phyloP scores from a whole-genome alignment of 2,888 invertebrate genomes.

The Cheilosia vernalis region DNA sequence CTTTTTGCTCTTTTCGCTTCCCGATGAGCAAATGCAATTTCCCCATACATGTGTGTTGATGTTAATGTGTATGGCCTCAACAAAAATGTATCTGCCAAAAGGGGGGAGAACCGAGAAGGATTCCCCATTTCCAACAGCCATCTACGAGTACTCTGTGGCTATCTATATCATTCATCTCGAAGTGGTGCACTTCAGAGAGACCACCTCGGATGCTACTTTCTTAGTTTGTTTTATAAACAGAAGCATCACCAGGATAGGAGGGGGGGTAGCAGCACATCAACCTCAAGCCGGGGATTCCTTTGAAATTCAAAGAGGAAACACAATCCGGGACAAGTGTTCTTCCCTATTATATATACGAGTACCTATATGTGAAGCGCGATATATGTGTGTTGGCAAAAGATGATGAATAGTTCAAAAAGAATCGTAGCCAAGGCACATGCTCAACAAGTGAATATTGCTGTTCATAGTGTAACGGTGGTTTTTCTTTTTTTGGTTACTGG shows the following conservation, averaged over 20 bases:
- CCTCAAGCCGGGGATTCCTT: conserved; percentile 27
- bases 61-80: background rate
- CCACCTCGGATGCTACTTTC: conserved; percentile 41
- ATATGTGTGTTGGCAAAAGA: conserved; percentile 8
- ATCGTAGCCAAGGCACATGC: conserved; percentile 19
- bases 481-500: background rate
- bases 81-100: conserved; percentile 9
- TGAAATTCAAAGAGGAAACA: conserved; percentile 54
- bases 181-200: conserved; percentile 49
- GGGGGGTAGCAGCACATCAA: conserved; percentile 1
- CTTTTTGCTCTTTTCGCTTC: conserved; percentile 51
- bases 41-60: background rate
- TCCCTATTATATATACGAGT: background rate
- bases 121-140: background rate
- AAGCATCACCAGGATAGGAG: conserved; percentile 13
- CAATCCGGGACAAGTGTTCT: conserved; percentile 60
- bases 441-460: conserved; percentile 66
- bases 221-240: conserved; percentile 54
- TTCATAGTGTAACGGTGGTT: conserved; percentile 31
- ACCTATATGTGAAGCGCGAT: background rate
- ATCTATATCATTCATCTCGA: conserved; percentile 55
- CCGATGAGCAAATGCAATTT: conserved; percentile 59
- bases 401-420: conserved; percentile 67
- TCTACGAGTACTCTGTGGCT: conserved; percentile 16
- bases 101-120: background rate